Percentiles rank a stretch among this genome's conserved stretches.
phyloP scores from a whole-genome alignment of 1,140 invertebrate species.

The Tetramorium parvispinum region DNA sequence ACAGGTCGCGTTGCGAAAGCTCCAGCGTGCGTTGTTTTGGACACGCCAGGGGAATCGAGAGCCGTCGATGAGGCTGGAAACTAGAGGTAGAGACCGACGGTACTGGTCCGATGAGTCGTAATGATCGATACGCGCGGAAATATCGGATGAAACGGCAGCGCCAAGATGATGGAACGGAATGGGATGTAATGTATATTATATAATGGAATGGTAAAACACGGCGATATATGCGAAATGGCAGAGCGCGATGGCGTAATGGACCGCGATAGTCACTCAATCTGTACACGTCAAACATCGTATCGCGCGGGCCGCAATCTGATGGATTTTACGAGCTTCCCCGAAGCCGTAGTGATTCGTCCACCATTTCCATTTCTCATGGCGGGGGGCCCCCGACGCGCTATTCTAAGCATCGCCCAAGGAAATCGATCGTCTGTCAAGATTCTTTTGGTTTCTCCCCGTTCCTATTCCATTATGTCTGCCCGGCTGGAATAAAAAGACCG shows the following conservation, averaged over 20 bases:
- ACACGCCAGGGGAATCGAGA: background rate
- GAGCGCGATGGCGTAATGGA: background rate
- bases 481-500: constrained; percentile 24
- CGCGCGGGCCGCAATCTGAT: constrained; percentile 8
- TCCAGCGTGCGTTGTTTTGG: background rate
- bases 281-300: background rate
- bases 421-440: constrained; percentile 37
- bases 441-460: background rate
- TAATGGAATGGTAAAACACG: background rate
- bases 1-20: constrained; percentile 8
- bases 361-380: constrained; percentile 20
- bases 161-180: background rate
- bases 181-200: background rate
- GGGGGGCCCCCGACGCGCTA: background rate
- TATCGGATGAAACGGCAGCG: background rate
- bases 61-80: background rate
- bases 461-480: constrained; percentile 14
- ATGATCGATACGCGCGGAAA: background rate
- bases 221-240: background rate
- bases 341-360: background rate
- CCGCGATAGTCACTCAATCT: constrained; percentile 1
- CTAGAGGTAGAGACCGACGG: background rate
- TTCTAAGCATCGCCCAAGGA: constrained; percentile 35
- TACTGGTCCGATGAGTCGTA: too few species aligned
- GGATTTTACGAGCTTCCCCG: constrained; percentile 31